A percentile compares a stretch with the other conserved stretches of the same genome.
These are phyloP conservation scores for Mandrillus leucophaeus DNA, from an alignment of 2,113 vertebrate species.

Conservation along the genomic window DNA sequence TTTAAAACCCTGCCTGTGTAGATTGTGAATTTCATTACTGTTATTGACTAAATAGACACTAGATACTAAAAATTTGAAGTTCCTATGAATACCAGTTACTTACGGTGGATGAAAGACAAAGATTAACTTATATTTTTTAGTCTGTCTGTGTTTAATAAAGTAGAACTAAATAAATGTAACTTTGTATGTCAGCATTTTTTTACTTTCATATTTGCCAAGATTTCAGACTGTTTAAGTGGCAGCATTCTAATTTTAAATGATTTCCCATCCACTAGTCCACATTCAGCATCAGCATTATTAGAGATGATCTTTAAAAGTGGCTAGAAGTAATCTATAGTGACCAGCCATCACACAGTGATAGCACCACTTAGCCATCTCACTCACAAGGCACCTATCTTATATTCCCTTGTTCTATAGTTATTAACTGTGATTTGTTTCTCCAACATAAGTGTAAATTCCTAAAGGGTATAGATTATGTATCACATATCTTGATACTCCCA, in stretches of 20 bases:
- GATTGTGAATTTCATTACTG: slow-evolving; percentile 24
- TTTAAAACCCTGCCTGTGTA: slow-evolving; percentile 10
- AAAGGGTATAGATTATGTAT: background rate
- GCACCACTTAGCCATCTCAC: background rate
- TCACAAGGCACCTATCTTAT: background rate
- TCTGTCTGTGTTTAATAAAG: background rate
- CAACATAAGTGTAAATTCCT: background rate
- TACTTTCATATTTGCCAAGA: background rate
- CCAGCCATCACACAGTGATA: too few relatives aligned
- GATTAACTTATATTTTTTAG: background rate
- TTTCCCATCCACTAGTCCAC: background rate
- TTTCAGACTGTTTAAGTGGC: background rate
- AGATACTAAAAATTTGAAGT: background rate
- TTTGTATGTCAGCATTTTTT: slow-evolving; percentile 8
- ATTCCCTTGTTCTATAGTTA: background rate
- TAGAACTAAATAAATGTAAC: background rate
- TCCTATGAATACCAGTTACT: background rate
- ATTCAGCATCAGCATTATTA: background rate
- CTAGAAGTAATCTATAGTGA: background rate
- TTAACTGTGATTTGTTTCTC: background rate
- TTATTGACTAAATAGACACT: background rate
- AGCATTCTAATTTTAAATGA: background rate
- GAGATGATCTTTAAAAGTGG: background rate
- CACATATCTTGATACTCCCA: background rate
- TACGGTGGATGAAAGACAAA: background rate